Percentiles rank a stretch among this genome's conserved stretches.
Evolutionary conservation across 1,140 invertebrate genomes (phyloP).

Genomic region (Drosophila lowei): DNA sequence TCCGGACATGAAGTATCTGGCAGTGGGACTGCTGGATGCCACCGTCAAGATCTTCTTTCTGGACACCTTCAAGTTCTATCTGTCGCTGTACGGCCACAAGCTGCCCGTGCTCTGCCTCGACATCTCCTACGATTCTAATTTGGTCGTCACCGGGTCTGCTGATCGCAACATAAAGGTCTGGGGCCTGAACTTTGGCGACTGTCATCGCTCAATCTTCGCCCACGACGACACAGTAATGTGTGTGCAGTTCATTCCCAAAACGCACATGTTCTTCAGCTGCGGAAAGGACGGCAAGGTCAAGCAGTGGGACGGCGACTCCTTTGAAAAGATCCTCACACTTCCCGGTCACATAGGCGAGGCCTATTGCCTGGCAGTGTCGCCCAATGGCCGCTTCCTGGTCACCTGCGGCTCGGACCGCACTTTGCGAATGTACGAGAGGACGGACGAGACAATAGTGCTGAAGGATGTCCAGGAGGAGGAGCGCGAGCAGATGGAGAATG

Average conservation of each 20-base stretch:
- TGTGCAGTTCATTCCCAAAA: conserved; percentile 93
- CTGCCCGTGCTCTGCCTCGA: conserved; percentile 97
- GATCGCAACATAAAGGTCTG: conserved; percentile 99
- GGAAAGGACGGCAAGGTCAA: conserved; percentile 97
- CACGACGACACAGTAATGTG: conserved; percentile 97
- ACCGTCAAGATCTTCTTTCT: conserved; percentile 98
- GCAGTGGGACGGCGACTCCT: conserved; percentile 98
- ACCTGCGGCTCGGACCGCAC: conserved; percentile 95
- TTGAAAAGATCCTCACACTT: conserved; percentile 95
- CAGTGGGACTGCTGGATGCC: conserved; percentile 94
- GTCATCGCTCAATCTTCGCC: conserved; percentile 93
- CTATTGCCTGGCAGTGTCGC: conserved; percentile 89
- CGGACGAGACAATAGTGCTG: conserved; percentile 94
- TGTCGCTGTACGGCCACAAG: conserved; percentile 98
- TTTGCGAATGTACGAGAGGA: conserved; percentile 93
- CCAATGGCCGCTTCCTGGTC: conserved; percentile 91
- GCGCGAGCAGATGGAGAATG: conserved; percentile 88
- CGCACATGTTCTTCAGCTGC: conserved; percentile 96
- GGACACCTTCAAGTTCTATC: conserved; percentile 97
- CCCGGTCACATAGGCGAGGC: conserved; percentile 91
- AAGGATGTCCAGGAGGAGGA: conserved; percentile 95
- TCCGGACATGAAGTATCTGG: conserved; percentile 94
- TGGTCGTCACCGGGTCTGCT: conserved; percentile 96
- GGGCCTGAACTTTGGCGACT: conserved; percentile 99
- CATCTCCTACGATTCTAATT: conserved; percentile 94